Conservation (phyloP, 1,140 invertebrate genomes). For the Chymomyza costata region DNA sequence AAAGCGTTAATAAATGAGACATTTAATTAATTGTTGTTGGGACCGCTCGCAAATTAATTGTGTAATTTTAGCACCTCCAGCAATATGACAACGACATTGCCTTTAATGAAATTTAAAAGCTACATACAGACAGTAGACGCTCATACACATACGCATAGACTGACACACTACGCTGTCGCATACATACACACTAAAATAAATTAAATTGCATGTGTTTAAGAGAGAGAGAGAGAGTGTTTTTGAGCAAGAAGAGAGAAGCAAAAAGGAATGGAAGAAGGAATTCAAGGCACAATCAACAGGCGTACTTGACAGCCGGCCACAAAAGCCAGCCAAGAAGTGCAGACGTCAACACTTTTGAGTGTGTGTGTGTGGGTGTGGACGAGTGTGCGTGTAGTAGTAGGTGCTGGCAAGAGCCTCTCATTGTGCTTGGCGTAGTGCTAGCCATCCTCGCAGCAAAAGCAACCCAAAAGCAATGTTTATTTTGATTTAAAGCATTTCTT, state of each 20-base stretch:
- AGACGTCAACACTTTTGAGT: constrained; percentile 45
- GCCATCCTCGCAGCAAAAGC: constrained; percentile 49
- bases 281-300: constrained; percentile 38
- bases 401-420: no score
- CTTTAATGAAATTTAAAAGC: constrained; percentile 61
- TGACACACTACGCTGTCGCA: constrained; percentile 8
- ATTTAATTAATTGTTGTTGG: constrained; percentile 66
- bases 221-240: no score
- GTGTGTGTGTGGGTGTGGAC: constrained; percentile 18
- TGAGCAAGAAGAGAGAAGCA: no score
- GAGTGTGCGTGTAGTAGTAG: constrained; percentile 10
- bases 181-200: constrained; percentile 44
- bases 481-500: no score
- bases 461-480: constrained; percentile 65
- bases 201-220: constrained; percentile 47
- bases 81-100: constrained; percentile 40
- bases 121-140: not conserved
- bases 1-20: constrained; percentile 73
- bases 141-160: not conserved
- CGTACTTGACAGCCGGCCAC: constrained; percentile 60
- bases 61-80: constrained; percentile 67
- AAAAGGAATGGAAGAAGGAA: no score
- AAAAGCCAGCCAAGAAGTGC: constrained; percentile 48
- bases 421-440: constrained; percentile 11
- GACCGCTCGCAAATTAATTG: constrained; percentile 64